Base-by-base conservation (phyloP, 2,888 invertebrate genomes). In the Sarcophaga caerulescens region DNA sequence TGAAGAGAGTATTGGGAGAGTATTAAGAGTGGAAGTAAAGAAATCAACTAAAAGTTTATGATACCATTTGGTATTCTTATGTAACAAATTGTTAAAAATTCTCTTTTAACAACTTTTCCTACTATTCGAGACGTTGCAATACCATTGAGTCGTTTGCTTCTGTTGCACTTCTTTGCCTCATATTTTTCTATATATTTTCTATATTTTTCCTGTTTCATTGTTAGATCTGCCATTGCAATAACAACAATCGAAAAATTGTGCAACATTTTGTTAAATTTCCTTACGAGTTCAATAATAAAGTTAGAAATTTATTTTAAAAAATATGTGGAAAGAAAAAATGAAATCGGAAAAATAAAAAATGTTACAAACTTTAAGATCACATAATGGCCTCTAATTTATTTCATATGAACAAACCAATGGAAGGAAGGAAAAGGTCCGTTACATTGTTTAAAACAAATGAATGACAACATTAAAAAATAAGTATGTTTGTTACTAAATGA, bases 21-120 rank as follows among this genome's bases (percentile, higher is more conserved):
- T n/a, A n/a, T n/a, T 65, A n/a, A 23, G 10, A 17, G 10, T 25
- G 25, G n/a, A 10, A 65, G 63, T 66, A 77, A 77, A 74, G 63
- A 84, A 83, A 78, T 74, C 73, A 59, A 82, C 75, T 84, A 84
- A 86, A 52, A 86, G 70, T 86, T 86, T 86, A 75, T 75, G 86
- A 86, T 86, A 84, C 86, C 86, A 86, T 84, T 57, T 86, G 86
- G 84, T 81, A 86, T 86, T 81, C 86, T 84, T 82, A 84, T 78
- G 84, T 68, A 86, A 81, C 81, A 86, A 86, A 86, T 86, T 84
- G 77, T 81, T 86, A 81, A 84, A 86, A 86, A 86, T 84, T 81
- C 81, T 77, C 81, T 78, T 84, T 86, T 84, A 86, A 84, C 84
- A 86, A 78, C 84, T 81, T 86, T 52, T 75, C 63, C 63, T 75